Base-by-base conservation (phyloP, 1,140 invertebrate species). In the Drosophila lini region DNA sequence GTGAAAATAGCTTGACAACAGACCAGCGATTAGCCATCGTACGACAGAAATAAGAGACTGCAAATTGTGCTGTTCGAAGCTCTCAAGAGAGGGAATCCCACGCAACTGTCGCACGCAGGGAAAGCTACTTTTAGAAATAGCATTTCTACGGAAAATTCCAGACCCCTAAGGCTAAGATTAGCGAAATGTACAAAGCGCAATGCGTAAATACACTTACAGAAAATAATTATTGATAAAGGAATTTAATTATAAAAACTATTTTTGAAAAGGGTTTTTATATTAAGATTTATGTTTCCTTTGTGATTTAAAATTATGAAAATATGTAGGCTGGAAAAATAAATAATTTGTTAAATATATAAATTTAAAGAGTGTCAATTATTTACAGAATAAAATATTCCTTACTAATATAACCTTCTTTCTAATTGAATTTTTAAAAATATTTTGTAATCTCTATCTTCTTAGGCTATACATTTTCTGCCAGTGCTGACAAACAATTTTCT, bases 401-500 rank as follows among this genome's bases (percentile, higher is more conserved):
- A n/a, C 5, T 10, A 42, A 6, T 22, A 22, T 6, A 22, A 2
- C 10, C 42, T 13, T 22, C 16, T 5, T 13, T 11, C 5, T 6
- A 44, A 19, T 1, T 13, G 5, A 2, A 10, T 10, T 11, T 19
- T 10, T 19, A 9, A 13, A 45, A 22, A 25, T 45, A 45, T 7
- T 22, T 25, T 44, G 5, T 13, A 9, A 8, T 8, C 3, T 42
- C 3, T 9, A 10, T 31, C 3, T 36, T 0, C 15, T 47, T 22
- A 6, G 15, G 0, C 2, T 1, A 0, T 1, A 22, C n/a, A n/a
- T 16, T 64, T 52, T 69, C 38, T 34, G 1, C 0, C 36, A 22
- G 47, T 53, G 62, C 16, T 22, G 32, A 2, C 67, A 50, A 59
- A 50, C 69, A 71, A 71, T 59, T 73, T 73, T 28, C 55, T 36